Conservation (phyloP, 2,888 invertebrate species). For the Bembecia ichneumoniformis region DNA sequence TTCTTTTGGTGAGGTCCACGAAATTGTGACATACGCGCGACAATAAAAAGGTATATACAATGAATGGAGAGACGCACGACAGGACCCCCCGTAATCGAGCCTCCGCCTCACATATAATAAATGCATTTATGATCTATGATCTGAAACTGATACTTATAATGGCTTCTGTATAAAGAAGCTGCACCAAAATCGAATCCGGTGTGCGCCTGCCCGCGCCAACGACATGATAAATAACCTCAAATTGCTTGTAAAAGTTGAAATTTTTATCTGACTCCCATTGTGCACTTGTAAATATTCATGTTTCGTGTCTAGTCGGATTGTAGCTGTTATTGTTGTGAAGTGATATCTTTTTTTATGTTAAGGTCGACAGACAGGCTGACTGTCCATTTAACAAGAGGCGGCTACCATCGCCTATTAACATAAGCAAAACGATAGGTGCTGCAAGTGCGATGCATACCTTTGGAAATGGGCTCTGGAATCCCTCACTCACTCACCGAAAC, state of each 20-base stretch:
- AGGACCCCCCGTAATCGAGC: constrained; percentile 59
- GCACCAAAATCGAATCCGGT: constrained; percentile 45
- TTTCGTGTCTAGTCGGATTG: constrained; percentile 32
- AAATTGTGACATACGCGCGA: constrained; percentile 54
- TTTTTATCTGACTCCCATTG: constrained; percentile 54
- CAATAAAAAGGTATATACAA: constrained; percentile 58
- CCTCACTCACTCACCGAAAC: no score
- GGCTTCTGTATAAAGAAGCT: constrained; percentile 70
- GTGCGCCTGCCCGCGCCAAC: constrained; percentile 28
- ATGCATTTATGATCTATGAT: constrained; percentile 71
- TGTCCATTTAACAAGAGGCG: no score
- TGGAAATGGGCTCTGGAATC: no score
- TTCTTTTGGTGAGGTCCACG: constrained; percentile 42
- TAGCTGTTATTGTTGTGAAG: no score
- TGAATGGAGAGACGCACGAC: constrained; percentile 44
- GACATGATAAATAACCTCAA: constrained; percentile 66
- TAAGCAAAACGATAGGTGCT: no score
- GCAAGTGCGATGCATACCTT: no score
- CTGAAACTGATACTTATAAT: constrained; percentile 72
- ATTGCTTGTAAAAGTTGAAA: constrained; percentile 66
- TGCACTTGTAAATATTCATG: constrained; percentile 60
- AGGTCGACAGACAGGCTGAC: no score
- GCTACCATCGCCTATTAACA: no score
- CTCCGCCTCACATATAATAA: constrained; percentile 48
- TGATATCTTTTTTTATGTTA: no score